phyloP scores from a whole-genome alignment of 2,888 invertebrate genomes.

The Rotaria macrura region DNA sequence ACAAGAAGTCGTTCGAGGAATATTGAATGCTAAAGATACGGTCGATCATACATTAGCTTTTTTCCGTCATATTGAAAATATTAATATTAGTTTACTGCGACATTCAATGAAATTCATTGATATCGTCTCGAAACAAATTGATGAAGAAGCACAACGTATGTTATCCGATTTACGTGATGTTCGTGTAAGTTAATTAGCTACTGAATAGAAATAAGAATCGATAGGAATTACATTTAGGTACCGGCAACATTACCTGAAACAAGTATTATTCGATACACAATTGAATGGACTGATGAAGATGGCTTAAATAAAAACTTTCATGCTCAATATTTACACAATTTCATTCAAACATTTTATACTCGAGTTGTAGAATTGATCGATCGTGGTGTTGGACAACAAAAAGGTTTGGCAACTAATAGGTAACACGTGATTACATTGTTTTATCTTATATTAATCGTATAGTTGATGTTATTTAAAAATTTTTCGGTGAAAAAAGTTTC shows the following conservation, averaged over 20 bases:
- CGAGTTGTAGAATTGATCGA: conserved; percentile 82
- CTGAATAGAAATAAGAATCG: conserved; percentile 35
- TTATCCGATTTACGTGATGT: conserved; percentile 77
- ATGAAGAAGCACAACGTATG: conserved; percentile 79
- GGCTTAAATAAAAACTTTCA: conserved; percentile 84
- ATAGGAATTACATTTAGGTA: conserved; percentile 34
- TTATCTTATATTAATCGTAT: too few relatives aligned
- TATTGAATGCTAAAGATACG: conserved; percentile 80
- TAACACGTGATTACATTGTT: conserved; percentile 39
- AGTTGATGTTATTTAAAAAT: too few relatives aligned
- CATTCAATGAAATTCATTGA: conserved; percentile 77
- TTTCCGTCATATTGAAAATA: conserved; percentile 82
- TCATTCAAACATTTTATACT: conserved; percentile 83
- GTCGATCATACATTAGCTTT: conserved; percentile 90
- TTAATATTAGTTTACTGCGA: conserved; percentile 78
- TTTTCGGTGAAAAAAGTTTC: too few relatives aligned
- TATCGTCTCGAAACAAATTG: conserved; percentile 69
- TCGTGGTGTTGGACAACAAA: conserved; percentile 85
- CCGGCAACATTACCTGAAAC: conserved; percentile 34
- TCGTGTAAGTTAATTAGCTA: conserved; percentile 59
- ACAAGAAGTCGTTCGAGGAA: conserved; percentile 87
- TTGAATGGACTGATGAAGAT: conserved; percentile 83
- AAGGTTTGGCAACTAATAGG: conserved; percentile 63
- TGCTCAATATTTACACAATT: conserved; percentile 79
- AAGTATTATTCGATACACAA: conserved; percentile 60